These are phyloP conservation scores for Etheostoma spectabile DNA, from an alignment of 2,113 vertebrate species.

Conservation along the genomic window DNA sequence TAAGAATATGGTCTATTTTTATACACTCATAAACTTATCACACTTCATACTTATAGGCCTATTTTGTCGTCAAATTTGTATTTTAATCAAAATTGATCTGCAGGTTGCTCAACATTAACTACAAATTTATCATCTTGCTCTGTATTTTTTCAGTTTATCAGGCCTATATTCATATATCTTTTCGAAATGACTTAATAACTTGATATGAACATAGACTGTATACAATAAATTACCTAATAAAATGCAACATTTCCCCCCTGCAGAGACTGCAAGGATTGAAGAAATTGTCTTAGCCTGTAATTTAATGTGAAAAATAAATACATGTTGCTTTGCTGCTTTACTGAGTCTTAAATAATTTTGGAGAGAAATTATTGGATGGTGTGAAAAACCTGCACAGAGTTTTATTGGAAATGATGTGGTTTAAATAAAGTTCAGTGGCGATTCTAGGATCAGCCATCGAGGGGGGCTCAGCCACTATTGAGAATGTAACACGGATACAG, in stretches of 20 bases:
- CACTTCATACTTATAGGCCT: background rate
- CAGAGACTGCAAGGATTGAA: background rate
- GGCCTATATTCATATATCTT: background rate
- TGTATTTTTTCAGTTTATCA: background rate
- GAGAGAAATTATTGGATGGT: background rate
- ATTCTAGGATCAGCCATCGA: too few species aligned
- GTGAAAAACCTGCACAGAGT: background rate
- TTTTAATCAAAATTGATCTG: background rate
- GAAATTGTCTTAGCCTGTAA: background rate
- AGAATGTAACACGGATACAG: too few species aligned
- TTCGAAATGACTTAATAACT: background rate
- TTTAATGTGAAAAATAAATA: background rate
- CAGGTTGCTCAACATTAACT: background rate
- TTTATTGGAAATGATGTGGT: background rate
- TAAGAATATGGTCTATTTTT: background rate
- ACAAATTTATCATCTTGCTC: background rate
- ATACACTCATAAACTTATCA: background rate
- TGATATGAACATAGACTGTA: background rate
- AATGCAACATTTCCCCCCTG: background rate
- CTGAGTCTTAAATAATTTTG: background rate
- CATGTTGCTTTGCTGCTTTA: background rate
- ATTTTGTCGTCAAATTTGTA: background rate
- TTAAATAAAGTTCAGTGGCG: background rate
- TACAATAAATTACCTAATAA: background rate
- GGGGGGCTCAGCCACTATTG: too few species aligned